Evolutionary conservation across 2,888 invertebrate genomes (phyloP).

Genomic region (Ctena decussata): DNA sequence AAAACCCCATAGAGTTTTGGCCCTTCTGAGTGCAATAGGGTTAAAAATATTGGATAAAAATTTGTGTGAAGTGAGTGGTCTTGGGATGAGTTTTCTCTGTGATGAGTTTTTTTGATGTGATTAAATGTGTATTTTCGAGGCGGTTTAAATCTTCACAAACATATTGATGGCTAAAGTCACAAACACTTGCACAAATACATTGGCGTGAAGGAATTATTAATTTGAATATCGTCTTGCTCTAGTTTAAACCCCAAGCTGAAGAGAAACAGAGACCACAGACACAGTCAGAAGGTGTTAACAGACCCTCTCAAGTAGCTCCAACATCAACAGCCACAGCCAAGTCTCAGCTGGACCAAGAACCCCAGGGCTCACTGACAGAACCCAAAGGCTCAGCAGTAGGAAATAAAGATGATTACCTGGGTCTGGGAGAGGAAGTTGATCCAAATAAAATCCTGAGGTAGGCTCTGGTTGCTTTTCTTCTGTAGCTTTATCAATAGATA

Average conservation of each 20-base stretch:
- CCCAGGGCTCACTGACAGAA: not conserved
- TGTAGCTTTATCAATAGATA: no score
- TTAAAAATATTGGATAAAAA: no score
- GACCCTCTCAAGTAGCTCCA: not conserved
- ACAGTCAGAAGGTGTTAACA: not conserved
- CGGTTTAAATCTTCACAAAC: no score
- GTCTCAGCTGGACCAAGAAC: not conserved
- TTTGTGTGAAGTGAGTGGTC: no score
- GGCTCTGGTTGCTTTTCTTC: not conserved
- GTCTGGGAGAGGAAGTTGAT: conserved; percentile 74
- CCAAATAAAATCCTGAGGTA: conserved; percentile 70
- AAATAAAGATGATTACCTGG: conserved; percentile 72
- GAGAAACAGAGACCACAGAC: conserved; percentile 1
- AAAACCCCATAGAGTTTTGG: no score
- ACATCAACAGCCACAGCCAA: not conserved
- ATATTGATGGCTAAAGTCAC: no score
- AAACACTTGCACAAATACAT: no score
- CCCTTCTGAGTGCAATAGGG: no score
- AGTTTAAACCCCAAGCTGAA: not conserved
- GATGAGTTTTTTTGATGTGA: no score
- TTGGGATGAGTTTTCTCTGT: no score
- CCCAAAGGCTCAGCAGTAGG: conserved; percentile 6
- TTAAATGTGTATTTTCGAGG: no score
- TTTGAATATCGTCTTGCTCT: not conserved
- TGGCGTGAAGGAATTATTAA: no score